Evolutionary conservation across 2,888 invertebrate genomes (phyloP).

Genomic region (Agrotis segetum): DNA sequence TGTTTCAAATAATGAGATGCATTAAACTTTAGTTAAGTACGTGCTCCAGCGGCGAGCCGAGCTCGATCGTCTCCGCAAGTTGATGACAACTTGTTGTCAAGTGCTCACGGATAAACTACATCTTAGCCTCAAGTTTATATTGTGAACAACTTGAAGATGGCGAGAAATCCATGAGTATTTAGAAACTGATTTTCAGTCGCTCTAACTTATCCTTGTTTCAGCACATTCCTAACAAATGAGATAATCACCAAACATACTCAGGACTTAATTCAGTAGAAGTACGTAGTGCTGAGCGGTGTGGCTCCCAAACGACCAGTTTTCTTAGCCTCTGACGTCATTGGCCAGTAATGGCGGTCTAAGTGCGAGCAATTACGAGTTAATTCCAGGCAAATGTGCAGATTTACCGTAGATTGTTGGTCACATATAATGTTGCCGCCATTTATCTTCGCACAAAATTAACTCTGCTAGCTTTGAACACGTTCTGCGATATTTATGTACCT

Average conservation of each 20-base stretch:
- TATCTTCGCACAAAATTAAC: slow-evolving; percentile 24
- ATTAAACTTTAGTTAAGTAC: slow-evolving; percentile 6
- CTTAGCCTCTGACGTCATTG: slow-evolving; percentile 24
- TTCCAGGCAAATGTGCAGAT: slow-evolving; percentile 12
- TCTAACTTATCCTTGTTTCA: slow-evolving; percentile 5
- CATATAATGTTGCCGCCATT: slow-evolving; percentile 14
- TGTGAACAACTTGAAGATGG: background rate
- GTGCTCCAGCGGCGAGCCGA: background rate
- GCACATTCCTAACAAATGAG: slow-evolving; percentile 13
- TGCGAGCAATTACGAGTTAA: slow-evolving; percentile 34
- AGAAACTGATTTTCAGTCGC: too few species aligned
- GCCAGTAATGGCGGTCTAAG: slow-evolving; percentile 23
- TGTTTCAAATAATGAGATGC: slow-evolving; percentile 21
- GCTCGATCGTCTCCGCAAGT: background rate
- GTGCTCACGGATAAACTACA: background rate
- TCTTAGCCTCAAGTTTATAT: background rate
- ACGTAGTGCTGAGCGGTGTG: background rate
- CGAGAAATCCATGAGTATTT: background rate
- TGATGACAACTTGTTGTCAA: slow-evolving; percentile 4
- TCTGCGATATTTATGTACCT: slow-evolving; percentile 1
- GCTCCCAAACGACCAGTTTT: slow-evolving; percentile 1
- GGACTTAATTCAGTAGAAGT: background rate
- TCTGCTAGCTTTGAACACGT: slow-evolving; percentile 21
- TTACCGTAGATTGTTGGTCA: background rate
- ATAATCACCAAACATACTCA: slow-evolving; percentile 1